Conservation (phyloP, 1,140 invertebrate genomes). For the Papilio aristodemus region DNA sequence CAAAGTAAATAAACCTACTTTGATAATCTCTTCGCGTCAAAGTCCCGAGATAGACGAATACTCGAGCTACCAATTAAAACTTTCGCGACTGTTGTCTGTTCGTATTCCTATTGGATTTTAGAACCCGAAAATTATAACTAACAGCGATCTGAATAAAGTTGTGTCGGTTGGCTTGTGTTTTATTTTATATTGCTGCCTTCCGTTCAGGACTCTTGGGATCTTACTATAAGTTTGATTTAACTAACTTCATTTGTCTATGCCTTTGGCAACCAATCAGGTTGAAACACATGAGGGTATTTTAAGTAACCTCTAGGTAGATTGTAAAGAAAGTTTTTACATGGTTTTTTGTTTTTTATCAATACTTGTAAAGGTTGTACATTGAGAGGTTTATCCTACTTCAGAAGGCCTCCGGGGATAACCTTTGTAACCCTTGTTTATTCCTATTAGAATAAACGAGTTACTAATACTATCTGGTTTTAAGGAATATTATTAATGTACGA, state of each 20-base stretch:
- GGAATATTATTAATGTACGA: neutral
- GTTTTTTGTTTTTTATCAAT: neutral
- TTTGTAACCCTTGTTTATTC: neutral
- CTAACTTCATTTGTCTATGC: too few relatives aligned
- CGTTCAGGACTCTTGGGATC: too few relatives aligned
- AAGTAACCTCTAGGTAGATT: neutral
- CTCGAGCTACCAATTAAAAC: slow-evolving; percentile 16
- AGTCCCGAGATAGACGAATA: slow-evolving; percentile 7
- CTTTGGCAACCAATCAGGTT: neutral
- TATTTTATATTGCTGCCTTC: too few relatives aligned
- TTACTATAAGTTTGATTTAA: neutral
- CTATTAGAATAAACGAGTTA: neutral
- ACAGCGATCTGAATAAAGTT: neutral
- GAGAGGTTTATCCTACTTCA: neutral
- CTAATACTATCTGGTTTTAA: neutral
- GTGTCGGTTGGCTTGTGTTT: too few relatives aligned
- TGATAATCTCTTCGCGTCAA: neutral
- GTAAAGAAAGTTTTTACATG: neutral
- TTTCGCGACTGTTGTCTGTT: slow-evolving; percentile 14
- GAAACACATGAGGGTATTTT: neutral
- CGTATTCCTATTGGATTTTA: slow-evolving; percentile 15
- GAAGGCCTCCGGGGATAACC: neutral
- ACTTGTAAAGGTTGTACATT: neutral
- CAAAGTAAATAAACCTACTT: neutral
- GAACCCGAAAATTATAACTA: slow-evolving; percentile 17